Evolutionary conservation across 2,113 vertebrate genomes (phyloP), one percentile per base, ranked within the genome.

Genomic region (Dicerorhinus sumatrensis): DNA sequence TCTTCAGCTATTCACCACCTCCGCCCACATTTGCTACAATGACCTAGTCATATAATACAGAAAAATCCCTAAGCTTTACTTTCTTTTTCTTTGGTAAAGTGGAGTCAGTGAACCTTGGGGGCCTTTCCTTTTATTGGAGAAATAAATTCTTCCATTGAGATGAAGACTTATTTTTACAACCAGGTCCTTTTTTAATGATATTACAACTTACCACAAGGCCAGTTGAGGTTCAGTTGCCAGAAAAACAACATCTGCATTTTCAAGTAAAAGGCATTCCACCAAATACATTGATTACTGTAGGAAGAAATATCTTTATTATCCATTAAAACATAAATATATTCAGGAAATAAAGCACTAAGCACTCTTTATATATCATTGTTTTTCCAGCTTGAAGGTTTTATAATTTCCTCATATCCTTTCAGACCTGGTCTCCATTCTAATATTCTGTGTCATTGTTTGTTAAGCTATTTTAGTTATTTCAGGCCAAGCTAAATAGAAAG

Each of bases 101-200:
- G 76, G 63, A 98, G 0, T 80, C 89, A 25, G 96, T 98, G 98
- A 98, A 98, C 94, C 97, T 96, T 94, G 91, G 85, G 91, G 96
- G 69, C 67, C 94, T 98, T 98, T 98, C 93, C 91, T 98, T 99
- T 98, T 98, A 99, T 98, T 97, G 87, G 79, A 98, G 87, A 82
- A 97, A 98, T 98, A 99, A 98, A 98, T 99, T 98, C 95, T 98
- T 86, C 97, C 77, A 83, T 85, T 96, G 97, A 98, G 88, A 98
- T 90, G 96, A 98, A 91, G 95, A 96, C 89, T 97, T 98, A 97
- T 96, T 98, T 98, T 99, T 98, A 98, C 72, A 97, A 20, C 86
- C 97, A 81, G 94, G 98, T 84, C 46, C 60, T 97, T 97, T 98
- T 98, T 97, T 97, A 98, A 86, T 96, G 96, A 81, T 76, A 94